Percentiles rank a stretch among this genome's conserved stretches.
Conservation (phyloP, 2,888 invertebrate genomes). For the Philereme vetulata region DNA sequence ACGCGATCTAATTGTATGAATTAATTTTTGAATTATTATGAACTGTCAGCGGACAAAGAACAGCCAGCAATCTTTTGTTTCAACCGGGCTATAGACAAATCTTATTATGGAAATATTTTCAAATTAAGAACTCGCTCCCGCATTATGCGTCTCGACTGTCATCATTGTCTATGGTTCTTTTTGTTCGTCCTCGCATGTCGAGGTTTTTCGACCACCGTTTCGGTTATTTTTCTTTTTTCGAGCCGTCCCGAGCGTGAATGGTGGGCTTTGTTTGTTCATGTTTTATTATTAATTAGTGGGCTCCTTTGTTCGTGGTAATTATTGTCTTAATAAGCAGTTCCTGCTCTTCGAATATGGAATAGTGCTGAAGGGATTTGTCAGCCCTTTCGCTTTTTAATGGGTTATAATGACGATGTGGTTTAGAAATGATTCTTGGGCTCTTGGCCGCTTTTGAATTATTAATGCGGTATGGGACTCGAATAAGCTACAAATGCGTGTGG, state of each 20-base stretch:
- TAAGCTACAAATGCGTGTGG: background rate
- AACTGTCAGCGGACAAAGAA: conserved; percentile 74
- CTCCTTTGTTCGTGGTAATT: conserved; percentile 82
- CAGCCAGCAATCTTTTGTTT: conserved; percentile 70
- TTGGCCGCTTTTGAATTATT: conserved; percentile 15
- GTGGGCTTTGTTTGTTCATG: conserved; percentile 81
- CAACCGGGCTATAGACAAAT: conserved; percentile 80
- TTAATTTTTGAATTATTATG: conserved; percentile 75
- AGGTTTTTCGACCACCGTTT: conserved; percentile 83
- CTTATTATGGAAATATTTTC: conserved; percentile 84
- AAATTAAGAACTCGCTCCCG: conserved; percentile 83
- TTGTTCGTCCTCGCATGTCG: conserved; percentile 82
- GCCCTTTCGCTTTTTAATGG: conserved; percentile 66
- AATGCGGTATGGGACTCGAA: conserved; percentile 9
- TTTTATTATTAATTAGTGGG: conserved; percentile 84
- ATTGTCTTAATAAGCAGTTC: conserved; percentile 84
- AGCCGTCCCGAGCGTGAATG: conserved; percentile 80
- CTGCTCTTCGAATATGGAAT: conserved; percentile 74
- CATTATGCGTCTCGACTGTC: conserved; percentile 82
- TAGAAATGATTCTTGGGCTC: conserved; percentile 48
- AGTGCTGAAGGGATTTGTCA: conserved; percentile 69
- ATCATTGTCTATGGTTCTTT: conserved; percentile 82
- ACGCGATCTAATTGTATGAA: conserved; percentile 66
- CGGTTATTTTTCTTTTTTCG: conserved; percentile 75
- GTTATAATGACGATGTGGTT: conserved; percentile 55